Evolutionary conservation across 1,140 invertebrate genomes (phyloP), one percentile per base, ranked within the genome.

Genomic region (Drosophila pallidifrons): DNA sequence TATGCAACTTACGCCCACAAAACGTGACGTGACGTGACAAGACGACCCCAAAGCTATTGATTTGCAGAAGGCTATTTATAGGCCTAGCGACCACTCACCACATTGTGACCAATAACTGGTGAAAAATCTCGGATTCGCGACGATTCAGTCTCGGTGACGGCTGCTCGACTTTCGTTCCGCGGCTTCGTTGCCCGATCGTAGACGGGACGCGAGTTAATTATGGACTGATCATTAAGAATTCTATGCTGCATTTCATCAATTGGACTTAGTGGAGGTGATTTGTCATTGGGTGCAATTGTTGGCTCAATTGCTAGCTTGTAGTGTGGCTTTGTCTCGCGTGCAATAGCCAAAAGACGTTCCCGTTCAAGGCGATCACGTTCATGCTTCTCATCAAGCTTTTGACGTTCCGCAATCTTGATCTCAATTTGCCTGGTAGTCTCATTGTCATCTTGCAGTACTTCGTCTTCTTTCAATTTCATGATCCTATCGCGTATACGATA

Each of bases 101-200:
- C 75, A 72, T 77, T 93, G 66, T 93, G 93, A 35, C 94, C 95
- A 88, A 93, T 93, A n/a, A 95, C 93, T 6, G 95, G 95, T 75
- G 95, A 95, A 91, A 96, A 95, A 91, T 94, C 95, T 61, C 83
- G 85, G 43, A 75, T 55, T 45, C 85, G 69, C 32, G 70, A 49
- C 93, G 91, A 59, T 92, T 93, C 8, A 5, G 16, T 55, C 25
- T 67, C 70, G 20, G 20, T 25, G 13, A 64, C 68, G 2, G 51
- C 38, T 16, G 67, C 41, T 66, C 35, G 35, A 38, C 47, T 59
- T 64, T 43, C 32, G 10, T 20, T 55, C 15, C 32, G 81, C 5
- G 95, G 95, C 77, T 96, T 96, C 5, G 94, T 94, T 35, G 94
- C 94, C 71, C 95, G 94, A 92, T 96, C 95, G 82, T 96, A 94